A percentile compares a stretch with the other conserved stretches of the same genome.
Conservation (phyloP, 2,797 vertebrate species). For the Schizopygopsis malacanthus region DNA sequence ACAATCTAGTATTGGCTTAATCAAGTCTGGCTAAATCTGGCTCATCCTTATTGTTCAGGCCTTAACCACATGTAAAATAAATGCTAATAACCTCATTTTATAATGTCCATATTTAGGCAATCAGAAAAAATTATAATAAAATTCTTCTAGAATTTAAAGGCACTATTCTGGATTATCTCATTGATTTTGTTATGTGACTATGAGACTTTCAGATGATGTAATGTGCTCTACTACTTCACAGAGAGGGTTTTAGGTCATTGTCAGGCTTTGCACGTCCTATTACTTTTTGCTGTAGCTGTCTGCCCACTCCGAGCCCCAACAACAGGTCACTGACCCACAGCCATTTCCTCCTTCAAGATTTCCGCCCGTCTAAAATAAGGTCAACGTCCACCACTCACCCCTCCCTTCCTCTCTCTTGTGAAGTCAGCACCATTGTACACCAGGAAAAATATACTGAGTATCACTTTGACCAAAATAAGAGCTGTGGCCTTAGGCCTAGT, state of each 20-base stretch:
- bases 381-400: neutral
- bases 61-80: neutral
- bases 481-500: neutral
- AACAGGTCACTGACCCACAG: conserved; percentile 9
- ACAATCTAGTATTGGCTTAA: no score
- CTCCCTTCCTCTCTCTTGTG: neutral
- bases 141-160: neutral
- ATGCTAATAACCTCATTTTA: neutral
- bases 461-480: neutral
- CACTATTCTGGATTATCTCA: neutral
- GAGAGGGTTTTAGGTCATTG: neutral
- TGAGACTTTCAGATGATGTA: conserved; percentile 12
- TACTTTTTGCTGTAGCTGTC: conserved; percentile 6
- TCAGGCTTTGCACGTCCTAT: neutral
- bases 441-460: neutral
- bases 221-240: conserved; percentile 9
- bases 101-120: neutral
- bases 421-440: neutral
- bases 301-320: neutral
- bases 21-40: no score
- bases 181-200: conserved; percentile 1
- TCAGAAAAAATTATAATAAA: neutral
- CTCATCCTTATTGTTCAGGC: neutral
- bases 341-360: conserved; percentile 24
- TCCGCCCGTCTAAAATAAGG: neutral